These are phyloP conservation scores for Rhabdomys dilectus DNA, from an alignment of 2,113 vertebrate species.

Conservation along the genomic window DNA sequence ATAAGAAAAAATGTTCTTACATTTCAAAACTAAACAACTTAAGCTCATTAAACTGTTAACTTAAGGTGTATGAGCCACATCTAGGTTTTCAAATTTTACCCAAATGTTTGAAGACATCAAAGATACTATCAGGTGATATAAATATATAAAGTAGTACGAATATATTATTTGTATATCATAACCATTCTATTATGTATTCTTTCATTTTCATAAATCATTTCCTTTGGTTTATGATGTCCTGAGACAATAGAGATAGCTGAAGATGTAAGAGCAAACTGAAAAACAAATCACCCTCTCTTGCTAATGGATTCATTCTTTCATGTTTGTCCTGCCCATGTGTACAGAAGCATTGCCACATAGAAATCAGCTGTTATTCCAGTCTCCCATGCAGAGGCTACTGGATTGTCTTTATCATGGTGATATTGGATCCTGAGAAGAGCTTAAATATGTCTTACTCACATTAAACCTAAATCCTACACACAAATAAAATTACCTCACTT, in stretches of 20 bases:
- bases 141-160: not conserved
- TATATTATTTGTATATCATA: not conserved
- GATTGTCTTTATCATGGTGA: not conserved
- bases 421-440: not conserved
- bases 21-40: not conserved
- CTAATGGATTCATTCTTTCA: too few relatives aligned
- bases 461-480: slow-evolving; percentile 51
- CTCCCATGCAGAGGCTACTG: not conserved
- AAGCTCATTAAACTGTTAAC: not conserved
- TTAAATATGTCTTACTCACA: slow-evolving; percentile 36
- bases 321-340: not conserved
- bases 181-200: not conserved
- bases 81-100: not conserved
- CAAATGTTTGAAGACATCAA: not conserved
- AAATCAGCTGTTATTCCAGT: not conserved
- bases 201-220: slow-evolving; percentile 19
- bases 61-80: not conserved
- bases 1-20: not conserved
- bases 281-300: not conserved
- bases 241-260: not conserved
- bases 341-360: not conserved
- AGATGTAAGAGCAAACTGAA: not conserved
- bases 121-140: not conserved
- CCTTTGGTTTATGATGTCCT: not conserved
- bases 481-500: slow-evolving; percentile 66